Evolutionary conservation across 2,888 invertebrate species (phyloP).

Genomic region (Pogonocherus hispidulus): DNA sequence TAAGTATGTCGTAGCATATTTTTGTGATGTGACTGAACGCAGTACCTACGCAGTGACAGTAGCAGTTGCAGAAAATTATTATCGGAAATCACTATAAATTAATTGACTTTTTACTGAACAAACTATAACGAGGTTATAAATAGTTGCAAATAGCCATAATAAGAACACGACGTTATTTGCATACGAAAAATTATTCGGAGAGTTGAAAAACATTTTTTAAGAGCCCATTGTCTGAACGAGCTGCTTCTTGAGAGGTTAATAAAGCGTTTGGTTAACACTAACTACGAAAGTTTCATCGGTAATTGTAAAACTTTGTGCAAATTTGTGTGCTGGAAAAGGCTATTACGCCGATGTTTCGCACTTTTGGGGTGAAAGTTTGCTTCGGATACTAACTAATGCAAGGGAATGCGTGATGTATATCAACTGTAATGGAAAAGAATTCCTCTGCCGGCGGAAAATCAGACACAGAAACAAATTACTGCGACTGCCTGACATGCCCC

Average conservation of each 20-base stretch:
- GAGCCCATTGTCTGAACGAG: conserved; percentile 54
- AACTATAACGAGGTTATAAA: too few species aligned
- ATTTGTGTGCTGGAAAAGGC: conserved; percentile 63
- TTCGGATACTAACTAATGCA: conserved; percentile 65
- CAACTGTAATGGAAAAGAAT: conserved; percentile 62
- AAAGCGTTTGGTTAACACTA: conserved; percentile 62
- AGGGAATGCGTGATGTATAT: conserved; percentile 64
- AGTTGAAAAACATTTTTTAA: conserved; percentile 47
- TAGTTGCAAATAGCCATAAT: not conserved
- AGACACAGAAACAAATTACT: conserved; percentile 47
- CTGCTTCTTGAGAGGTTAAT: conserved; percentile 58
- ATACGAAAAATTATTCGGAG: conserved; percentile 40
- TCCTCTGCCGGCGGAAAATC: conserved; percentile 59
- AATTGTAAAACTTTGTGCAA: conserved; percentile 66
- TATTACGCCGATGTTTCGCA: conserved; percentile 65
- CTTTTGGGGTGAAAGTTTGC: conserved; percentile 63
- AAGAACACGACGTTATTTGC: conserved; percentile 37
- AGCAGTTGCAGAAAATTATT: too few species aligned
- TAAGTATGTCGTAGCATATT: too few species aligned
- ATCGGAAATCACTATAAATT: too few species aligned
- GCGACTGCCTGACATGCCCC: conserved; percentile 42
- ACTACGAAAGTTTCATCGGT: conserved; percentile 64
- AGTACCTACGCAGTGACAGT: too few species aligned
- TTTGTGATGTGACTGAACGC: too few species aligned
- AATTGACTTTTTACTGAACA: too few species aligned